These are phyloP conservation scores for Odontamblyopus rebecca DNA, from an alignment of 2,797 vertebrate species.

Conservation along the genomic window DNA sequence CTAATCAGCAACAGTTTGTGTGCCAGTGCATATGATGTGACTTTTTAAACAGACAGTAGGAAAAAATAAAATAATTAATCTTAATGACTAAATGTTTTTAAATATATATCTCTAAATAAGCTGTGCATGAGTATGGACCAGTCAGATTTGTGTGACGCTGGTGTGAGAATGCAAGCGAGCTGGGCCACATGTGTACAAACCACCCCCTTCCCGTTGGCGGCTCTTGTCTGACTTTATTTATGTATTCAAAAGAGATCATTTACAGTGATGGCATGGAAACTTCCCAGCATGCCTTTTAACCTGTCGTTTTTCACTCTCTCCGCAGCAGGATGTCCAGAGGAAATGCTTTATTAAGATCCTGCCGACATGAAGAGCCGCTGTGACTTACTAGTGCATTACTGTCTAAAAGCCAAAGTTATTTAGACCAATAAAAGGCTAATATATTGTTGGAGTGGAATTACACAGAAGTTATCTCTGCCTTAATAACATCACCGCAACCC, in stretches of 20 bases:
- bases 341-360: conserved; percentile 84
- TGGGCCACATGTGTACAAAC: conserved; percentile 27
- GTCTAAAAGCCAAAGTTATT: conserved; percentile 85
- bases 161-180: conserved; percentile 31
- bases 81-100: not conserved
- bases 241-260: conserved; percentile 72
- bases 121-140: not conserved
- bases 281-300: conserved; percentile 79
- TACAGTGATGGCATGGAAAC: conserved; percentile 71
- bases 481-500: conserved; percentile 81
- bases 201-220: conserved; percentile 44
- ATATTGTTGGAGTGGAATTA: conserved; percentile 84
- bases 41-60: not conserved
- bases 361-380: conserved; percentile 74
- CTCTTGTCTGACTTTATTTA: conserved; percentile 60
- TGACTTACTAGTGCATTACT: conserved; percentile 84
- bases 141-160: not conserved
- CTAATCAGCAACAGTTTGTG: too few species aligned
- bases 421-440: conserved; percentile 85
- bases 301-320: conserved; percentile 71
- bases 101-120: not conserved
- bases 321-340: conserved; percentile 74
- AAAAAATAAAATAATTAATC: not conserved
- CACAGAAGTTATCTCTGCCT: conserved; percentile 81
- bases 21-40: not conserved